Evolutionary conservation across 2,888 invertebrate genomes (phyloP).

Genomic region (Epinotia ramella): DNA sequence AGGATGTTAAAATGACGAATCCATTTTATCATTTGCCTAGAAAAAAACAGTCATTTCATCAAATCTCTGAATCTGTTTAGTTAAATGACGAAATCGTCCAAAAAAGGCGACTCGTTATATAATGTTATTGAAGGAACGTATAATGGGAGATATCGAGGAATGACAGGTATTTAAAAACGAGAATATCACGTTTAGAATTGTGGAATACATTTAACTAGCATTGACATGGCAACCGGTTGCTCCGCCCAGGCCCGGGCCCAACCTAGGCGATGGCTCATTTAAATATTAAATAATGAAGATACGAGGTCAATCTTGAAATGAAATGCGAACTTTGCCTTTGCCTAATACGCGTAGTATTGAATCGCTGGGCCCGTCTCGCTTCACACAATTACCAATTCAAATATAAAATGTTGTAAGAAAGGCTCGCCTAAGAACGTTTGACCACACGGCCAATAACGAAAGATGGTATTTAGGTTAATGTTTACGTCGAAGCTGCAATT

Average conservation of each 20-base stretch:
- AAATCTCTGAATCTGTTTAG: too few species aligned
- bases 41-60: too few species aligned
- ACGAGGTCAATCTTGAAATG: slow-evolving; percentile 36
- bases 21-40: too few species aligned
- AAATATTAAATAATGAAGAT: slow-evolving; percentile 23
- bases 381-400: slow-evolving; percentile 46
- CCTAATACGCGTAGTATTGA: slow-evolving; percentile 25
- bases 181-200: background rate
- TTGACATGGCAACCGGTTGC: slow-evolving; percentile 1
- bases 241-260: too few species aligned
- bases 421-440: slow-evolving; percentile 18
- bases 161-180: background rate
- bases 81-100: too few species aligned
- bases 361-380: background rate
- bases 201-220: background rate
- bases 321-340: slow-evolving; percentile 22
- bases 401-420: slow-evolving; percentile 46
- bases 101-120: too few species aligned
- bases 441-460: slow-evolving; percentile 25
- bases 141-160: background rate
- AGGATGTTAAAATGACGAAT: too few species aligned
- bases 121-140: too few species aligned
- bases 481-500: background rate
- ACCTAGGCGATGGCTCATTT: slow-evolving; percentile 9
- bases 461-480: slow-evolving; percentile 39